phyloP scores from a whole-genome alignment of 1,140 invertebrate genomes.

The Drosophila rhopaloa region DNA sequence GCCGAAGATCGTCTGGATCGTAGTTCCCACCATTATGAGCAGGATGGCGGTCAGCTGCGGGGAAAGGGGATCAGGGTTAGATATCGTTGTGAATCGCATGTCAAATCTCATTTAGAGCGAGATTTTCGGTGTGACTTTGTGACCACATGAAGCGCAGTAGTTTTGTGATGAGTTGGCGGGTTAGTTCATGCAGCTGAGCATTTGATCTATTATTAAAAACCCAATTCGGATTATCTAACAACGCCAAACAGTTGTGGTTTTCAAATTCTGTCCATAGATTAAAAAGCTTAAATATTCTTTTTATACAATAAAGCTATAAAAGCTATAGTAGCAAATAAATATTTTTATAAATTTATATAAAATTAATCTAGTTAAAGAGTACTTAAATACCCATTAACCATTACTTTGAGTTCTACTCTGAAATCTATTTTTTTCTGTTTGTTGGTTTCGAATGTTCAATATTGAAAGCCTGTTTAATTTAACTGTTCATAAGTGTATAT shows the following conservation, averaged over 20 bases:
- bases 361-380: no score
- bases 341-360: no score
- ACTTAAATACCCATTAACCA: no score
- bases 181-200: neutral
- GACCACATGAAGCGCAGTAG: neutral
- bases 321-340: no score
- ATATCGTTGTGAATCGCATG: neutral
- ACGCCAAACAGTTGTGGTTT: neutral
- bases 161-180: neutral
- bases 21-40: slow-evolving; percentile 91
- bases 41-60: slow-evolving; percentile 89
- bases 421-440: neutral
- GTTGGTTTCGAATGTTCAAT: neutral
- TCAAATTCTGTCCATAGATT: neutral
- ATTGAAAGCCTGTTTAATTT: neutral
- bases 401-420: no score
- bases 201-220: neutral
- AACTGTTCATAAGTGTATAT: neutral
- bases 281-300: neutral
- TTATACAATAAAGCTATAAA: no score
- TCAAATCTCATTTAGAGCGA: neutral
- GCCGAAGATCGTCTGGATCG: slow-evolving; percentile 90
- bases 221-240: neutral
- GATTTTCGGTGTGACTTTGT: slow-evolving; percentile 6
- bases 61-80: slow-evolving; percentile 24